These are phyloP conservation scores for Drosophila parthenogenetica DNA, from an alignment of 2,888 invertebrate species.

Conservation along the genomic window DNA sequence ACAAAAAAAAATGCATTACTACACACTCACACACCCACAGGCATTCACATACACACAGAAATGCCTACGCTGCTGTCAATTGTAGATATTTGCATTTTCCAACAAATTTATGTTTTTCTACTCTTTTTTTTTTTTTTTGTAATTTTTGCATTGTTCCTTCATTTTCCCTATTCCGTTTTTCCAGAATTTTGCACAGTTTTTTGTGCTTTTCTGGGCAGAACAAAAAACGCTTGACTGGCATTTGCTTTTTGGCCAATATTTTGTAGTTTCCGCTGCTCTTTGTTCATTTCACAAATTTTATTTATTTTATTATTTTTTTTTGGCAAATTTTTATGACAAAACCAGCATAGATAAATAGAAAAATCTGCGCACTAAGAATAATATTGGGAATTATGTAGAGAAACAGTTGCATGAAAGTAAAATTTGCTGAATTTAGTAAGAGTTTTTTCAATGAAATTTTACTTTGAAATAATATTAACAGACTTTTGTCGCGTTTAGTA, in stretches of 20 bases:
- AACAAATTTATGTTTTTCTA: constrained; percentile 30
- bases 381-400: background rate
- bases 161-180: too few species aligned
- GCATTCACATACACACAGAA: constrained; percentile 10
- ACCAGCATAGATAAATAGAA: background rate
- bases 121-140: constrained; percentile 4
- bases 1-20: background rate
- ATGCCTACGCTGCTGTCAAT: constrained; percentile 36
- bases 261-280: background rate
- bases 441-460: too few species aligned
- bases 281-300: background rate
- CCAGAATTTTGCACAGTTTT: background rate
- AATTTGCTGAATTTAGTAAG: background rate
- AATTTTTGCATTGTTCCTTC: background rate
- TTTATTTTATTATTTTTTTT: background rate
- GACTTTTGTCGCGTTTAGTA: too few species aligned
- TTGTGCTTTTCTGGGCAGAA: background rate
- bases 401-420: background rate
- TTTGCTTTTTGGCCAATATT: background rate
- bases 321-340: background rate
- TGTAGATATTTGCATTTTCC: constrained; percentile 51
- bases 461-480: too few species aligned
- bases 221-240: background rate
- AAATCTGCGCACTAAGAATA: constrained; percentile 1
- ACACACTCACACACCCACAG: constrained; percentile 9